Base-by-base conservation (phyloP, 2,113 vertebrate species). In the Cebidichthys violaceus region DNA sequence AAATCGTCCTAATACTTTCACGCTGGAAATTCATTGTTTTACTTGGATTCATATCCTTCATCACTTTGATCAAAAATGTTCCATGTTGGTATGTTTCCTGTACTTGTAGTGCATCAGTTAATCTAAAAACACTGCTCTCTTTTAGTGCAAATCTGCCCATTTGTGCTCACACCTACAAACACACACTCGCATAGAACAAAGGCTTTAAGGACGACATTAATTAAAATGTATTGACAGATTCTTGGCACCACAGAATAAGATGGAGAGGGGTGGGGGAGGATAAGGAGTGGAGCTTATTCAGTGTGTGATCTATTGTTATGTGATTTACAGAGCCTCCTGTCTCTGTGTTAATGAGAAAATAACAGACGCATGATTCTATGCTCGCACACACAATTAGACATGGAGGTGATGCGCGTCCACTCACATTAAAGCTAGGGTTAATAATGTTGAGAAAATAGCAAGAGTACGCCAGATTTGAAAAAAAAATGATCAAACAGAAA, bases 271-370 rank as follows among this genome's bases (percentile, higher is more conserved):
- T 59, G 73, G 33, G 2, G 72, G 9, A 13, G 54, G 54, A 60
- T 45, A 72, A 78, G 74, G 41, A 81, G 68, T 60, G 27, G 31
- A 89, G 88, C 81, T 91, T 72, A 93, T 93, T 94, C 82, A 62
- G 77, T 59, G 13, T 14, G 24, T 88, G 88, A 94, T 94, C 77
- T 84, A 95, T 94, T 3, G 3, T 33, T 83, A 37, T 50, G 77
- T 90, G 88, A 94, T 95, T 81, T 87, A 90, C 75, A 15, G 66
- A 29, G 47, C 85, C 81, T 87, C 86, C 85, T 81, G 88, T 89
- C 79, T 91, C 81, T 79, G 76, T 92, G 86, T 89, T 92, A 93
- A 93, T 92, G 89, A 91, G 85, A 92, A 82, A n/a, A 69, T 90
- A 92, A 90, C 90, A 89, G 89, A 91, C 84, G 20, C 29, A 57